These are phyloP conservation scores for Boloria selene DNA, from an alignment of 2,888 invertebrate species.

Conservation along the genomic window DNA sequence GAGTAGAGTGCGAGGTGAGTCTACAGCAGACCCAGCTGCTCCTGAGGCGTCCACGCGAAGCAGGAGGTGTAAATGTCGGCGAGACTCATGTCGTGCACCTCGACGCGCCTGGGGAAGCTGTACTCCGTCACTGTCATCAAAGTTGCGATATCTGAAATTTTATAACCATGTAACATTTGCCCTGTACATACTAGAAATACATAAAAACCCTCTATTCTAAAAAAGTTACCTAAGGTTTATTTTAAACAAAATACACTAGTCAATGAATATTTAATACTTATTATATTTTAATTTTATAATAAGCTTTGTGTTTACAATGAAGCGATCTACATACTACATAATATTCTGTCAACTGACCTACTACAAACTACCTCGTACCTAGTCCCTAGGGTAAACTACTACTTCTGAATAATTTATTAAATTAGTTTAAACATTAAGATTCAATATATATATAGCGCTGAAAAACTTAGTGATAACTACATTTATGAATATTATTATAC, in stretches of 20 bases:
- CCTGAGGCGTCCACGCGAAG: conserved; percentile 17
- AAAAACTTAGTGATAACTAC: too few relatives aligned
- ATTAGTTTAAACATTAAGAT: too few relatives aligned
- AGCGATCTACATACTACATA: too few relatives aligned
- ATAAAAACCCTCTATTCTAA: neutral
- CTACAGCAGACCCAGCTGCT: conserved; percentile 3
- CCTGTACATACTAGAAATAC: neutral
- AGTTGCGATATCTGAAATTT: conserved; percentile 7
- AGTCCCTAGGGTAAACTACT: too few relatives aligned
- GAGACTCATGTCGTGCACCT: neutral
- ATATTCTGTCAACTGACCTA: too few relatives aligned
- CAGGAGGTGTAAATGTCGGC: conserved; percentile 3
- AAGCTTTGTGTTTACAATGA: neutral
- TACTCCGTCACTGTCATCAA: neutral
- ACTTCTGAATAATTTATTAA: too few relatives aligned
- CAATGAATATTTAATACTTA: neutral
- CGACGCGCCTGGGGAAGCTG: neutral
- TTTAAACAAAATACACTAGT: too few relatives aligned
- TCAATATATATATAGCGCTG: too few relatives aligned
- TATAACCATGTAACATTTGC: conserved; percentile 11
- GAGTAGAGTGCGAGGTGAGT: neutral
- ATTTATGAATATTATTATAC: too few relatives aligned
- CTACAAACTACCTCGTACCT: too few relatives aligned
- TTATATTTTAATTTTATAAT: neutral
- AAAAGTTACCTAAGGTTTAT: too few relatives aligned